Conservation (phyloP, 2,888 invertebrate genomes). For the Rotaria socialis region DNA sequence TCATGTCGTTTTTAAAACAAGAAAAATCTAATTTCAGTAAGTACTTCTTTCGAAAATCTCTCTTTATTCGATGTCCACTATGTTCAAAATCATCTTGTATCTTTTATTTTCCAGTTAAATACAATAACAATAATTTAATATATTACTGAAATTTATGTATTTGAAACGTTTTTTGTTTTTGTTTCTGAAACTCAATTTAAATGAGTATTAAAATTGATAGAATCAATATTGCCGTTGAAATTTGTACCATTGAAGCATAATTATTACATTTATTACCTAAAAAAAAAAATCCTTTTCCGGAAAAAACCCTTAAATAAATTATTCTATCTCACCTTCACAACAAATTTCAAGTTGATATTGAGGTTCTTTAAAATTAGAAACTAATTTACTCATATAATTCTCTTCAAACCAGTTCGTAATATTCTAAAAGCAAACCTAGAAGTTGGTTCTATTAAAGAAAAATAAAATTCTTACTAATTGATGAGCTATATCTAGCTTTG, state of each 20-base stretch:
- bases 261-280: neutral
- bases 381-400: neutral
- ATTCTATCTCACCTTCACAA: neutral
- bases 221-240: neutral
- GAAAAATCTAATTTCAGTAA: neutral
- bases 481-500: neutral
- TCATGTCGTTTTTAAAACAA: neutral
- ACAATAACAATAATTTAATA: neutral
- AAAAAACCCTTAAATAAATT: neutral
- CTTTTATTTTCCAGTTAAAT: too few species aligned
- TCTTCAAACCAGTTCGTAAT: neutral
- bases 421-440: neutral
- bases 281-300: neutral
- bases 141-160: neutral
- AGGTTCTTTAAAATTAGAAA: neutral
- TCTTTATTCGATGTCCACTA: too few species aligned
- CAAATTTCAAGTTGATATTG: neutral
- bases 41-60: neutral
- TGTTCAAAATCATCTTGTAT: too few species aligned
- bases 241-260: neutral
- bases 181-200: neutral
- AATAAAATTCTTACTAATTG: neutral
- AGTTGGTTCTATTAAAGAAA: neutral
- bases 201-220: neutral
- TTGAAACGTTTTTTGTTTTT: too few species aligned